These are phyloP conservation scores for Misgurnus mizolepis DNA, from an alignment of 2,113 vertebrate species.

Conservation along the genomic window DNA sequence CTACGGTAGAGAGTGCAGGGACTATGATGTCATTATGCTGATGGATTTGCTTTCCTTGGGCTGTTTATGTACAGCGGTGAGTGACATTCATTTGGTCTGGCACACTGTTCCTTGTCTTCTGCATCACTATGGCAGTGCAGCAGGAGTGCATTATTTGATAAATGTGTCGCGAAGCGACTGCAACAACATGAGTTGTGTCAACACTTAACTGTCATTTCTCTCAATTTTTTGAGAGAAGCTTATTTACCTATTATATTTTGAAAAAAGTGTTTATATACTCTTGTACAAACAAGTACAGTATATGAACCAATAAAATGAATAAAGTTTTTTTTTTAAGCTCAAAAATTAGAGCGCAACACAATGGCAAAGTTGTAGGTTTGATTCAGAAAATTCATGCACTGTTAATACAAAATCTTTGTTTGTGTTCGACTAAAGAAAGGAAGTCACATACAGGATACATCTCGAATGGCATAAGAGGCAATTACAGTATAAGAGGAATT, in stretches of 20 bases:
- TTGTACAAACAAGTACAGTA: neutral
- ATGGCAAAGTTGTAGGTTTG: no score
- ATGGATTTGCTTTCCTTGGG: constrained; percentile 41
- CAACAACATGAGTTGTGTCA: constrained; percentile 34
- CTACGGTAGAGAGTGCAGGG: neutral
- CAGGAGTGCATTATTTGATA: constrained; percentile 32
- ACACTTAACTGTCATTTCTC: constrained; percentile 26
- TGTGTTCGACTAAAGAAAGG: no score
- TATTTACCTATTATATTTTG: neutral
- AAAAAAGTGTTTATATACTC: neutral
- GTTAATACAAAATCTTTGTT: no score
- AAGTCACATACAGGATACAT: no score
- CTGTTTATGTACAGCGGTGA: constrained; percentile 24
- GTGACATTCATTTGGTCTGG: constrained; percentile 43
- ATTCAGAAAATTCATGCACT: no score
- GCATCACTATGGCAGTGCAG: constrained; percentile 3
- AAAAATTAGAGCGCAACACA: no score
- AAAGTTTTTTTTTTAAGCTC: no score
- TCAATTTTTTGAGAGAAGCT: constrained; percentile 11
- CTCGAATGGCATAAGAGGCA: no score
- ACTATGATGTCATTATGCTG: constrained; percentile 37
- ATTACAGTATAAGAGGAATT: no score
- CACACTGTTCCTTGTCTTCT: constrained; percentile 36
- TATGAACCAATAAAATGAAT: neutral
- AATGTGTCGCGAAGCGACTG: constrained; percentile 11